A percentile compares a stretch with the other conserved stretches of the same genome.
Evolutionary conservation across 2,113 vertebrate genomes (phyloP).

Genomic region (Oostethus manadensis): DNA sequence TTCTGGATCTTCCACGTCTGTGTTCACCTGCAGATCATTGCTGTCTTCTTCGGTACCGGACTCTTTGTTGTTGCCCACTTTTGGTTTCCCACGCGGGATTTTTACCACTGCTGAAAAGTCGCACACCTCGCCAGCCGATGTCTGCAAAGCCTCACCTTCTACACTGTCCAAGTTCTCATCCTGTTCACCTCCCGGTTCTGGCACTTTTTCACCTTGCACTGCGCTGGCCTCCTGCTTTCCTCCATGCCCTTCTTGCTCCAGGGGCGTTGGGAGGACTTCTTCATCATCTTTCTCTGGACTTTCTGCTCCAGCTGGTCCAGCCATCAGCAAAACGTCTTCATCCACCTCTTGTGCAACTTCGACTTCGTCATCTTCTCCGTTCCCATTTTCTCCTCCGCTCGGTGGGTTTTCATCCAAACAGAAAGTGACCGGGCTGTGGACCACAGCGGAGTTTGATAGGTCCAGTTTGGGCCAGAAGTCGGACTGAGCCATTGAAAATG

Average conservation of each 20-base stretch:
- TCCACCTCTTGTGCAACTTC: slow-evolving; percentile 68
- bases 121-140: neutral
- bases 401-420: slow-evolving; percentile 37
- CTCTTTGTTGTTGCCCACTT: neutral
- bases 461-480: slow-evolving; percentile 35
- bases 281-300: slow-evolving; percentile 10
- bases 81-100: neutral
- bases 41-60: neutral
- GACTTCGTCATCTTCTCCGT: slow-evolving; percentile 53
- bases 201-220: neutral
- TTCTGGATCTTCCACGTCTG: neutral
- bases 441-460: slow-evolving; percentile 33
- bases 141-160: neutral
- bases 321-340: slow-evolving; percentile 54
- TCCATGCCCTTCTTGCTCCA: slow-evolving; percentile 1
- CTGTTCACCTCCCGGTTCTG: neutral
- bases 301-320: neutral
- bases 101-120: neutral
- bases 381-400: slow-evolving; percentile 19
- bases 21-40: neutral
- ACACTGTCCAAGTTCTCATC: neutral
- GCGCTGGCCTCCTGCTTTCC: neutral
- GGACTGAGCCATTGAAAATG: slow-evolving; percentile 55
- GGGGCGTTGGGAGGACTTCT: neutral
- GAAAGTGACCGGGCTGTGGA: slow-evolving; percentile 23